phyloP scores from a whole-genome alignment of 2,113 vertebrate genomes.

The Phoenicopterus ruber region DNA sequence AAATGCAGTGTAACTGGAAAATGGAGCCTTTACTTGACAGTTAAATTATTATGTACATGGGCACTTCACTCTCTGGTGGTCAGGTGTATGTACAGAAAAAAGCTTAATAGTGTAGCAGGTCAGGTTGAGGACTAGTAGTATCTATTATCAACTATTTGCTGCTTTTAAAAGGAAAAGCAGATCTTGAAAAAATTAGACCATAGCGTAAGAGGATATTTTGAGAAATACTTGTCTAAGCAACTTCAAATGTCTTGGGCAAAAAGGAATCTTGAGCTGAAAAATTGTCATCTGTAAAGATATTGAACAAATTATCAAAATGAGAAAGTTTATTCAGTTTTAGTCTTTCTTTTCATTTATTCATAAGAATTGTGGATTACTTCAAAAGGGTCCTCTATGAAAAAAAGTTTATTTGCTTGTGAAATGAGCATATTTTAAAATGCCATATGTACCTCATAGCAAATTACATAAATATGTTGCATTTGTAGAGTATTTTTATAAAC shows the following conservation, averaged over 20 bases:
- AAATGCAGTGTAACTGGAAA: not conserved
- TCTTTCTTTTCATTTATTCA: not conserved
- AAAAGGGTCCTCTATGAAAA: not conserved
- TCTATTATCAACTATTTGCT: not conserved
- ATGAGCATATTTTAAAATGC: not conserved
- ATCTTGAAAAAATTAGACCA: not conserved
- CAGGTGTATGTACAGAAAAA: not conserved
- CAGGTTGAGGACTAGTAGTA: not conserved
- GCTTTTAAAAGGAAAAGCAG: not conserved
- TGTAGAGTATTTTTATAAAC: not conserved
- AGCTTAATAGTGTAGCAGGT: not conserved
- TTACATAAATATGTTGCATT: not conserved
- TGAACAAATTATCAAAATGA: not conserved
- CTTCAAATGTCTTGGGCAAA: not conserved
- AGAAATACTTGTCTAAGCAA: not conserved
- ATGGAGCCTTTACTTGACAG: not conserved
- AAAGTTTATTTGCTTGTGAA: not conserved
- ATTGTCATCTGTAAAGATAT: not conserved
- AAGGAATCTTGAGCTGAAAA: not conserved
- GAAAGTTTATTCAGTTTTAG: not conserved
- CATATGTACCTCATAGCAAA: not conserved
- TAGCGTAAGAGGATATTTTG: not conserved
- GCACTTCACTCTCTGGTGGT: not conserved
- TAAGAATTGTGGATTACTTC: not conserved
- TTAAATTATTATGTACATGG: not conserved